phyloP scores from a whole-genome alignment of 2,797 vertebrate species.

The Clarias platycephalus region DNA sequence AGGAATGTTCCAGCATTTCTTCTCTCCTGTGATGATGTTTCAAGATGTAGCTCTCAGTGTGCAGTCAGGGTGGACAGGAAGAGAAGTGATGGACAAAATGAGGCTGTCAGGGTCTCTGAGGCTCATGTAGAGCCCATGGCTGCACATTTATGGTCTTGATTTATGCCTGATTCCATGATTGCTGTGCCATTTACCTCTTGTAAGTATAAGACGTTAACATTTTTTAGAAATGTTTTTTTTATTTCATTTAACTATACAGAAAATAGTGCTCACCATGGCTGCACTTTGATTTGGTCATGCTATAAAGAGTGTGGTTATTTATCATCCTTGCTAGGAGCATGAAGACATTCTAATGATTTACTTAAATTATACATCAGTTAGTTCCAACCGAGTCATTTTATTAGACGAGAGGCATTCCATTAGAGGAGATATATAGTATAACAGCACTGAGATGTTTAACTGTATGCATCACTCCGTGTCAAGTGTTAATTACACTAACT shows the following conservation, averaged over 20 bases:
- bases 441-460: too few relatives aligned
- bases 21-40: conserved; percentile 47
- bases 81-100: conserved; percentile 27
- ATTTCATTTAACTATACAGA: neutral
- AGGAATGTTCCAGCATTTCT: conserved; percentile 73
- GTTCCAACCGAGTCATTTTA: too few relatives aligned
- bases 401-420: too few relatives aligned
- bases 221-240: too few relatives aligned
- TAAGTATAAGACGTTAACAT: neutral
- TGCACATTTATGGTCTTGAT: conserved; percentile 18
- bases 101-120: conserved; percentile 16
- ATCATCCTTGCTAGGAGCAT: neutral
- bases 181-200: neutral
- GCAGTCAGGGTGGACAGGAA: conserved; percentile 28
- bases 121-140: conserved; percentile 11
- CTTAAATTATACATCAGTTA: neutral
- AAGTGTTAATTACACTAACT: too few relatives aligned
- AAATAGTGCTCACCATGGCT: neutral
- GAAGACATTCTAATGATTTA: neutral
- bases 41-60: conserved; percentile 32
- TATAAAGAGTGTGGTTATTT: neutral
- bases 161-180: conserved; percentile 20
- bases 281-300: neutral
- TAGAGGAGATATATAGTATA: too few relatives aligned
- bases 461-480: too few relatives aligned